Conservation (phyloP, 2,888 invertebrate species). For the Ormyrus labotus region DNA sequence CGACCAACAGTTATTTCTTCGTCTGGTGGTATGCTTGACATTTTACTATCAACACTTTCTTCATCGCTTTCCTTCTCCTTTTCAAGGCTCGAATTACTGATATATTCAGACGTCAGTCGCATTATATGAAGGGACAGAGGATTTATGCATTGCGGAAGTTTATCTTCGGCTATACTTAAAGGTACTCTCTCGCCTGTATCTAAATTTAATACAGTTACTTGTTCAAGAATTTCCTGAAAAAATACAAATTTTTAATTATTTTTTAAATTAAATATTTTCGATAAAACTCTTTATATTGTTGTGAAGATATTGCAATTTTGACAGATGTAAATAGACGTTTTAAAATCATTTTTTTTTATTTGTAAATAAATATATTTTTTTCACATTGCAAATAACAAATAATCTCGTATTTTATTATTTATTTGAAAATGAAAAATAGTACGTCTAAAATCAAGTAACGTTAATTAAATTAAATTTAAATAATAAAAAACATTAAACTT, state of each 20-base stretch:
- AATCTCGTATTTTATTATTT: background rate
- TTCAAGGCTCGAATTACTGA: slow-evolving; percentile 81
- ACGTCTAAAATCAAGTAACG: background rate
- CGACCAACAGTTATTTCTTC: slow-evolving; percentile 77
- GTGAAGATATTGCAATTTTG: too few relatives aligned
- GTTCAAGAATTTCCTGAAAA: slow-evolving; percentile 89
- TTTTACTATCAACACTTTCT: slow-evolving; percentile 84
- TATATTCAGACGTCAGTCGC: slow-evolving; percentile 93
- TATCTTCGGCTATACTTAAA: slow-evolving; percentile 95
- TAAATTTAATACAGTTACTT: slow-evolving; percentile 89
- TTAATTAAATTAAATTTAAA: slow-evolving; percentile 3
- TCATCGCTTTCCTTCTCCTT: slow-evolving; percentile 87
- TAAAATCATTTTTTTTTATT: too few relatives aligned
- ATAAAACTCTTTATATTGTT: too few relatives aligned
- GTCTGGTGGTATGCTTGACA: slow-evolving; percentile 78
- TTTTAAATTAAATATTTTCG: background rate
- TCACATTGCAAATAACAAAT: background rate
- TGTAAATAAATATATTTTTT: background rate
- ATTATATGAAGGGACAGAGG: slow-evolving; percentile 96
- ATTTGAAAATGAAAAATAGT: slow-evolving; percentile 9
- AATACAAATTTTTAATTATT: slow-evolving; percentile 36
- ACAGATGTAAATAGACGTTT: too few relatives aligned
- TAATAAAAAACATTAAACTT: slow-evolving; percentile 7
- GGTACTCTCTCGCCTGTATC: slow-evolving; percentile 94
- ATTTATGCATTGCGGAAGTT: slow-evolving; percentile 93